Base-by-base conservation (phyloP, 2,888 invertebrate species). In the Drosophila mettleri region DNA sequence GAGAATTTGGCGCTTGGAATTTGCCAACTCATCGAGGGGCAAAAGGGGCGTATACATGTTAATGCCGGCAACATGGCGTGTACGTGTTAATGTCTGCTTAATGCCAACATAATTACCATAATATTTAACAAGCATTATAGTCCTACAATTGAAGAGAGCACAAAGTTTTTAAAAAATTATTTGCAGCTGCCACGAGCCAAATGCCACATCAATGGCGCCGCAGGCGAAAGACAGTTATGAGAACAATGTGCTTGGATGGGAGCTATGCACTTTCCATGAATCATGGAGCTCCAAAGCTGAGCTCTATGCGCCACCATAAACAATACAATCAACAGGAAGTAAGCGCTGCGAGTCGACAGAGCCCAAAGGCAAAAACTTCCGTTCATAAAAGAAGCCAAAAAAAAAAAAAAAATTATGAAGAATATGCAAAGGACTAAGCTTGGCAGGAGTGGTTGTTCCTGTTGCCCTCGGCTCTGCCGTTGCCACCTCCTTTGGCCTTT, bases 311-410 rank as follows among this genome's bases (percentile, higher is more conserved):
- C 60, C 69, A 69, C 67, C 78, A 70, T 77, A 74, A 77, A 74
- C 78, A 77, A 77, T 70, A 77, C 76, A 77, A 77, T 77, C 78
- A 74, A 74, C 78, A 74, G 76, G 76, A 77, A 67, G 76, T 70
- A 60, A 64, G 46, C 69, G 49, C 73, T 69, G 52, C 59, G 59
- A 76, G 74, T 53, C 69, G 65, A 57, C 73, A 10, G 34, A 49
- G 57, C 31, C 31, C 20, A 49, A 49, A 49, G 33, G 39, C 59
- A 55, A 63, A 65, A 67, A 59, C 78, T 73, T 74, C 76, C 74
- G 74, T 58, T 57, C 69, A 69, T 73, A 73, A 69, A 67, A 57
- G 51, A 39, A 60, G 61, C 59, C 52, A 58, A 46, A 66, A 49
- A 33, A 38, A 18, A 24, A 24, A 5, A 24, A 4, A 24, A 10